Evolutionary conservation across 2,797 vertebrate genomes (phyloP).

Genomic region (Microtus obscurus): DNA sequence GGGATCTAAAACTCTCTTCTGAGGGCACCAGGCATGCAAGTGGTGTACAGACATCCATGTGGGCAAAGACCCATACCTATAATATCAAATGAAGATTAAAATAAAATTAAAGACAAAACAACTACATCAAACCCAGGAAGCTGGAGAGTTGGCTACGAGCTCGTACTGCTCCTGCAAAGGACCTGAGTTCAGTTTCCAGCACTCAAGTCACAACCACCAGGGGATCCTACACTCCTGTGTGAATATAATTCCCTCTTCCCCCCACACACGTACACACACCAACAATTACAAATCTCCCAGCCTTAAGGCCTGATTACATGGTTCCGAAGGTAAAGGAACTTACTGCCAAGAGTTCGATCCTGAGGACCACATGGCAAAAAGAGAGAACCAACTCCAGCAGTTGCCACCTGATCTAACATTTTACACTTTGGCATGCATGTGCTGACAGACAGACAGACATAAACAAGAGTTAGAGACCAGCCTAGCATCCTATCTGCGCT

Average conservation of each 20-base stretch:
- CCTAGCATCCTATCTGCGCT: too few species aligned
- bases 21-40: neutral
- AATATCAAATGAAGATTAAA: neutral
- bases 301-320: neutral
- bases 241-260: neutral
- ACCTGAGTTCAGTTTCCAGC: neutral
- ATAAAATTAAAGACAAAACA: neutral
- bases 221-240: neutral
- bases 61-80: neutral
- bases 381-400: neutral
- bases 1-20: neutral
- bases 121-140: neutral
- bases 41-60: neutral
- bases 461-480: neutral
- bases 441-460: neutral
- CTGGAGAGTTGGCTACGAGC: neutral
- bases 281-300: neutral
- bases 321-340: neutral
- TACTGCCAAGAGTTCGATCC: neutral
- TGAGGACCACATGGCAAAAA: neutral
- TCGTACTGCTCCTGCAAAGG: neutral
- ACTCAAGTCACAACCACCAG: neutral
- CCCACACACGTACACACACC: neutral
- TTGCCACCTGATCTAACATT: neutral
- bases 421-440: neutral